Evolutionary conservation across 2,113 vertebrate genomes (phyloP).

Genomic region (Platysternon megacephalum): DNA sequence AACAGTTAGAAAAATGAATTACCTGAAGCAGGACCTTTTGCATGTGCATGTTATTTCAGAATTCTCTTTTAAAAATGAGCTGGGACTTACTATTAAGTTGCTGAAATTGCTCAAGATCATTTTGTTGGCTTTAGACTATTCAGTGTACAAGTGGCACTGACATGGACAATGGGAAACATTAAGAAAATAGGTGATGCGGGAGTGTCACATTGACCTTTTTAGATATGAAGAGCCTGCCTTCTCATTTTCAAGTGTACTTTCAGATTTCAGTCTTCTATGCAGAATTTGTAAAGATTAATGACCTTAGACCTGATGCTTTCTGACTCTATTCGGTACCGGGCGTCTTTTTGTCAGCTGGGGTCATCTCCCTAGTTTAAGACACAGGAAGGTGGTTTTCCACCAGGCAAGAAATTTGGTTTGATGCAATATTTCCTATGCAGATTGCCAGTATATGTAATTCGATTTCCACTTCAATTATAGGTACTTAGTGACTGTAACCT

Average conservation of each 20-base stretch:
- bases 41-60: not conserved
- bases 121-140: not conserved
- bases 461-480: constrained; percentile 23
- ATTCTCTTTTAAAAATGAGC: not conserved
- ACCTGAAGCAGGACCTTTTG: not conserved
- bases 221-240: not conserved
- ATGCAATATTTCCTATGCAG: constrained; percentile 21
- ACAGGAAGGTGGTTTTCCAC: not conserved
- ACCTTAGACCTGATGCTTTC: not conserved
- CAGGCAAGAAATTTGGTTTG: constrained; percentile 1
- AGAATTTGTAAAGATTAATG: not conserved
- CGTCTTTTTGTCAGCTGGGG: not conserved
- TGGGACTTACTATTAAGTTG: not conserved
- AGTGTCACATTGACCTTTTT: not conserved
- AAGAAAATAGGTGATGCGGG: not conserved
- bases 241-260: not conserved
- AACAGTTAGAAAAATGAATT: not conserved
- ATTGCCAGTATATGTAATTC: not conserved
- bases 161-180: not conserved
- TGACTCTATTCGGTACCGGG: not conserved
- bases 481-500: constrained; percentile 16
- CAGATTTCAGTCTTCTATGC: not conserved
- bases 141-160: not conserved
- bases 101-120: not conserved
- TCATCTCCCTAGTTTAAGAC: not conserved